Conservation (phyloP, 2,888 invertebrate genomes). For the Drosophila niveifrons region DNA sequence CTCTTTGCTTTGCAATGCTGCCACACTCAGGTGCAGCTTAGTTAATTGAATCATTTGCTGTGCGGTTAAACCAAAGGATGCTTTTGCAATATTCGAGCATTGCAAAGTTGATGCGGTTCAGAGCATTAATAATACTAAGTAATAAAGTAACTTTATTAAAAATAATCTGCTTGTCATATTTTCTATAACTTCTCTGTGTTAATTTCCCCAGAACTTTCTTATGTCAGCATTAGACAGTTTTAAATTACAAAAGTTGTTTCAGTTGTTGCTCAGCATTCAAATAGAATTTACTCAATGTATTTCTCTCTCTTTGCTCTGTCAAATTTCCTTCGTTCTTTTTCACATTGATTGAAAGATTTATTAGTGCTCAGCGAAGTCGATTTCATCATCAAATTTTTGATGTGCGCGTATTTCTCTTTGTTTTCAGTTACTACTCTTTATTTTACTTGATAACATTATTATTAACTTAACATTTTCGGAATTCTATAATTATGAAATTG, state of each 20-base stretch:
- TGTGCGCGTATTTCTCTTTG: too few relatives aligned
- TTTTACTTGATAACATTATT: too few relatives aligned
- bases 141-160: too few relatives aligned
- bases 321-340: neutral
- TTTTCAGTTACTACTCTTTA: too few relatives aligned
- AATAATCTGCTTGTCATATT: too few relatives aligned
- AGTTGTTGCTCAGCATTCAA: neutral
- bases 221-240: too few relatives aligned
- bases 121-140: too few relatives aligned
- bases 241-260: neutral
- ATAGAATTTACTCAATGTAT: neutral
- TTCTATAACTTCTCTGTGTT: too few relatives aligned
- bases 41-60: neutral
- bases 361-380: neutral
- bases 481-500: too few relatives aligned
- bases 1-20: neutral
- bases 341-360: slow-evolving; percentile 1
- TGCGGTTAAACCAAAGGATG: neutral
- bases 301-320: neutral
- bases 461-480: too few relatives aligned
- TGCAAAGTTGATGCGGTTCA: too few relatives aligned
- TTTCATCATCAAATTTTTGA: neutral
- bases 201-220: too few relatives aligned
- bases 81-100: neutral
- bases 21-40: neutral